A percentile compares a stretch with the other conserved stretches of the same genome.
Conservation (phyloP, 2,797 vertebrate species). For the Myotis findleyi region DNA sequence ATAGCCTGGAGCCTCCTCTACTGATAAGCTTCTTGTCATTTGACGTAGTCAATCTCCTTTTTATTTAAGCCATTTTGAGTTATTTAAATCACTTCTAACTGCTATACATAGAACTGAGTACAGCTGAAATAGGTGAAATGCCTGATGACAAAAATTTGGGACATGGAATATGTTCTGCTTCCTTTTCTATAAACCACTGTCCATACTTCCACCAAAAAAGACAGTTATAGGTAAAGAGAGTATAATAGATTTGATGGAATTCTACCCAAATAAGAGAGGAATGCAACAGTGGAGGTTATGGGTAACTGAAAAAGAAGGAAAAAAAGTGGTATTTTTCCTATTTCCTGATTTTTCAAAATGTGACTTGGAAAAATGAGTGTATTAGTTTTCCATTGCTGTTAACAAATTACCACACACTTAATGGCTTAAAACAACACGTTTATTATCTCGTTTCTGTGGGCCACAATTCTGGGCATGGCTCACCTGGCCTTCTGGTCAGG, state of each 20-base stretch:
- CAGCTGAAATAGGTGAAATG: constrained; percentile 3
- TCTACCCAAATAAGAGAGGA: neutral
- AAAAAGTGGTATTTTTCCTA: neutral
- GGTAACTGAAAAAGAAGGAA: neutral
- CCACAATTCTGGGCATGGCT: neutral
- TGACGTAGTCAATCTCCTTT: constrained; percentile 29
- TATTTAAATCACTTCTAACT: constrained; percentile 50
- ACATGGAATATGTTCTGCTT: neutral
- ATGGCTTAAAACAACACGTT: neutral
- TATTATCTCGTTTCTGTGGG: neutral
- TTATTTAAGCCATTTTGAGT: constrained; percentile 39
- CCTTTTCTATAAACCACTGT: neutral
- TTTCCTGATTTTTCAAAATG: constrained; percentile 19
- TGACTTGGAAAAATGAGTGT: neutral
- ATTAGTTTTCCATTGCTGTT: neutral
- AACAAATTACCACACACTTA: neutral
- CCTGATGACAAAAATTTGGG: neutral
- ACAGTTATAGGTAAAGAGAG: neutral
- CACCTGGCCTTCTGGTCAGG: neutral
- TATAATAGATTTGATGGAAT: neutral
- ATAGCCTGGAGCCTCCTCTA: neutral
- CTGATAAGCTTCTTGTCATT: constrained; percentile 4
- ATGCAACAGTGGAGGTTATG: neutral
- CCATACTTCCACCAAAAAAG: neutral
- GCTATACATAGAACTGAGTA: neutral